Percentiles rank a stretch among this genome's conserved stretches.
These are phyloP conservation scores for Megalopta genalis DNA, from an alignment of 1,140 invertebrate genomes.

Conservation along the genomic window DNA sequence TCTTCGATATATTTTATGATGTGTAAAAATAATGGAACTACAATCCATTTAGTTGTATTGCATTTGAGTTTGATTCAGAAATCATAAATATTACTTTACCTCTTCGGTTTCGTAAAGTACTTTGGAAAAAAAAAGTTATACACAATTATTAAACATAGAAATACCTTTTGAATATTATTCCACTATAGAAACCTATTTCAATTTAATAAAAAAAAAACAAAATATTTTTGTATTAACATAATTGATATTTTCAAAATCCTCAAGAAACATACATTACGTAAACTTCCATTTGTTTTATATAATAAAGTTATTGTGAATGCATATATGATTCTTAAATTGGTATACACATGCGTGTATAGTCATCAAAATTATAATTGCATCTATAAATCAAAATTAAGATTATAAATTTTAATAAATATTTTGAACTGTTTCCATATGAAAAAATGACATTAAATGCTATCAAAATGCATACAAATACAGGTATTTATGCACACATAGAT, in stretches of 20 bases:
- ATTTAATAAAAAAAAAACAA: not conserved
- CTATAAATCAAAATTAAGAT: not conserved
- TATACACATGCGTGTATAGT: not conserved
- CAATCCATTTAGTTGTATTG: too few relatives aligned
- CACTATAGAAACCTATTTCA: not conserved
- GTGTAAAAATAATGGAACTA: too few relatives aligned
- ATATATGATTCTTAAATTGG: not conserved
- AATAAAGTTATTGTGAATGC: not conserved
- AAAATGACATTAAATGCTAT: not conserved
- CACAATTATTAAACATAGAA: too few relatives aligned
- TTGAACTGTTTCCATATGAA: not conserved
- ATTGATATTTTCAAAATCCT: not conserved
- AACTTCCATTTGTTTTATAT: not conserved
- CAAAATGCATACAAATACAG: not conserved
- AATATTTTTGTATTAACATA: not conserved
- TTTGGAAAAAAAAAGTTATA: too few relatives aligned
- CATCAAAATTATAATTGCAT: not conserved
- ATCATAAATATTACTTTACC: too few relatives aligned
- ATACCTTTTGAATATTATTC: not conserved
- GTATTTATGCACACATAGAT: slow-evolving; percentile 2
- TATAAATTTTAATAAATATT: not conserved
- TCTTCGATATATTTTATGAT: too few relatives aligned
- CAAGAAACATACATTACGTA: not conserved
- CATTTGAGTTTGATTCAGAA: too few relatives aligned
- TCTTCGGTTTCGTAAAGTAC: too few relatives aligned